Conservation (phyloP, 2,113 vertebrate species). For the Montifringilla adamsi region DNA sequence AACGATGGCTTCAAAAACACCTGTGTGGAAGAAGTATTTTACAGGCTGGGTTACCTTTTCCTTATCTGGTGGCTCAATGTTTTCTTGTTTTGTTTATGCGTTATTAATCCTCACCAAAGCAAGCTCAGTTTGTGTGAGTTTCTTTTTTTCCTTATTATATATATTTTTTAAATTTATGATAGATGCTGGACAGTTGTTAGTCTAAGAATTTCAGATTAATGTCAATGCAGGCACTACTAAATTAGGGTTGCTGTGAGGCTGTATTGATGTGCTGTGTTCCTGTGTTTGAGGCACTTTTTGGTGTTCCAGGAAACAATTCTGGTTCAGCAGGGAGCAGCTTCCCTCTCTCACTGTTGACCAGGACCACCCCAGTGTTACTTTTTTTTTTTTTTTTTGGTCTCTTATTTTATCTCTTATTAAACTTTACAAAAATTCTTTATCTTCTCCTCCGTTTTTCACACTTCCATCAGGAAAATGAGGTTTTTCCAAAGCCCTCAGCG, state of each 20-base stretch:
- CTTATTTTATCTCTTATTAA: neutral
- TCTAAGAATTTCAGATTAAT: neutral
- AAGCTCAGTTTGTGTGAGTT: fast-evolving
- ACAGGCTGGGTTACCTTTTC: neutral
- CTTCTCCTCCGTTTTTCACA: neutral
- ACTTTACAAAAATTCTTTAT: neutral
- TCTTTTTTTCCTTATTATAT: neutral
- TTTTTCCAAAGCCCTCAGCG: neutral
- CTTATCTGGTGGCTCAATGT: neutral
- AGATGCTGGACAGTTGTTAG: neutral
- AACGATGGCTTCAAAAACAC: neutral
- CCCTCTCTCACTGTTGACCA: neutral
- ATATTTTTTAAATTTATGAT: neutral
- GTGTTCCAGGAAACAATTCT: neutral
- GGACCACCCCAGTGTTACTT: neutral
- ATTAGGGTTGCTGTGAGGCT: neutral
- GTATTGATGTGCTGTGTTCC: neutral
- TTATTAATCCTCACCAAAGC: neutral
- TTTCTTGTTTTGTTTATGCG: neutral
- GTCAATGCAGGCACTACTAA: neutral
- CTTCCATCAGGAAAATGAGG: neutral
- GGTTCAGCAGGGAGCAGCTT: neutral
- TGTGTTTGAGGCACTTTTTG: neutral
- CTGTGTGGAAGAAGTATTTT: neutral
- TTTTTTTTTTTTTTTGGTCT: neutral